These are phyloP conservation scores for Rhynchophorus ferrugineus DNA, from an alignment of 1,140 invertebrate genomes.

Conservation along the genomic window DNA sequence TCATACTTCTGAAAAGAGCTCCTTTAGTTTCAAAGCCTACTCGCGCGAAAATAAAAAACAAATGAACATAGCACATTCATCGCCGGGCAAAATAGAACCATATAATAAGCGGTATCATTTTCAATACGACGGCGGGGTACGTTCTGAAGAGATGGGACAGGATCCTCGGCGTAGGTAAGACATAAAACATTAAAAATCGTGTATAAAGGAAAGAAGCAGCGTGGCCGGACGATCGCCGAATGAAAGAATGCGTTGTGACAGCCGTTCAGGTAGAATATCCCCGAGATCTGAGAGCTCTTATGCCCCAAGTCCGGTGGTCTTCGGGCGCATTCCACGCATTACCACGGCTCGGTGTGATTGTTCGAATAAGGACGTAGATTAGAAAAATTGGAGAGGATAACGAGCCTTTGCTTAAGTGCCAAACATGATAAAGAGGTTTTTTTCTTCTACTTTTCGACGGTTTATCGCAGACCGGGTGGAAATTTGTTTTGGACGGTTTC, in stretches of 20 bases:
- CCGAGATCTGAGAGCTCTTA: too few relatives aligned
- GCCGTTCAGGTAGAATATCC: neutral
- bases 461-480: too few relatives aligned
- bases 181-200: neutral
- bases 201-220: neutral
- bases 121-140: neutral
- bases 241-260: neutral
- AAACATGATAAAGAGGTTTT: neutral
- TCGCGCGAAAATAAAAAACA: too few relatives aligned
- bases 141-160: neutral
- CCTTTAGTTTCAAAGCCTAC: too few relatives aligned
- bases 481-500: too few relatives aligned
- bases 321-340: neutral
- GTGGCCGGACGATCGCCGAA: neutral
- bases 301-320: neutral
- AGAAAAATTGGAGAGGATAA: neutral
- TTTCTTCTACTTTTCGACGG: too few relatives aligned
- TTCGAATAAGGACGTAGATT: neutral
- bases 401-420: neutral
- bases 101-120: neutral
- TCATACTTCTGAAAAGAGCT: too few relatives aligned
- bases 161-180: neutral
- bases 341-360: neutral
- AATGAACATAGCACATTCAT: too few relatives aligned
- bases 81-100: neutral